Conservation (phyloP, 1,140 invertebrate species). For the Drosophila tsacasi region DNA sequence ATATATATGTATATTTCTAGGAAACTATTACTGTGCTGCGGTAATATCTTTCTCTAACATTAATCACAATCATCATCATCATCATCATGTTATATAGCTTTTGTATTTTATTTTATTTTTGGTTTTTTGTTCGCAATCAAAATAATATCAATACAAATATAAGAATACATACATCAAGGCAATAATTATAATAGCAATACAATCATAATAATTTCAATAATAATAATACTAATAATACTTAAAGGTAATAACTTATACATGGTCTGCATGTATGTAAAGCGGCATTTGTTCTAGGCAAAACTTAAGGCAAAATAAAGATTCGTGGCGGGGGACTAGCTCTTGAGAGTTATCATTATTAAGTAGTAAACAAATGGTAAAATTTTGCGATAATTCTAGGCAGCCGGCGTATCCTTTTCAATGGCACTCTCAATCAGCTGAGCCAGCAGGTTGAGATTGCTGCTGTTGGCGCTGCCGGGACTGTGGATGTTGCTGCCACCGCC, state of each 20-base stretch:
- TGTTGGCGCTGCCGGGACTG: constrained; percentile 36
- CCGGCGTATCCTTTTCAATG: constrained; percentile 37
- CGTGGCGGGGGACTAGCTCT: constrained; percentile 26
- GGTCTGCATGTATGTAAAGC: constrained; percentile 21
- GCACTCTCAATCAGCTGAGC: constrained; percentile 44
- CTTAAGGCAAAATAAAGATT: constrained; percentile 41
- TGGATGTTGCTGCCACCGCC: constrained; percentile 40
- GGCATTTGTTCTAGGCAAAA: constrained; percentile 44
- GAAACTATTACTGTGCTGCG: constrained; percentile 8
- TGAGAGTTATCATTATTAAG: constrained; percentile 2
- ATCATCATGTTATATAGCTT: constrained; percentile 13
- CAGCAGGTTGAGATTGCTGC: constrained; percentile 27
- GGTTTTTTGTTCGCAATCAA: constrained; percentile 27
- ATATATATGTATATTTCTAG: constrained; percentile 46
- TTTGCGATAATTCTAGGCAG: constrained; percentile 5
- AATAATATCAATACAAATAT: constrained; percentile 46
- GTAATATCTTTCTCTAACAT: constrained; percentile 19
- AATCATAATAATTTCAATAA: constrained; percentile 24
- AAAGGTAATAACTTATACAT: constrained; percentile 42
- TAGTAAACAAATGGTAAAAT: neutral
- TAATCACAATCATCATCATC: neutral
- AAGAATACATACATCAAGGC: constrained; percentile 30
- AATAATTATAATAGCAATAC: constrained; percentile 55
- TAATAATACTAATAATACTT: constrained; percentile 44
- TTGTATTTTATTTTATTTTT: constrained; percentile 49